Conservation (phyloP, 2,888 invertebrate genomes). For the Myopa testacea region DNA sequence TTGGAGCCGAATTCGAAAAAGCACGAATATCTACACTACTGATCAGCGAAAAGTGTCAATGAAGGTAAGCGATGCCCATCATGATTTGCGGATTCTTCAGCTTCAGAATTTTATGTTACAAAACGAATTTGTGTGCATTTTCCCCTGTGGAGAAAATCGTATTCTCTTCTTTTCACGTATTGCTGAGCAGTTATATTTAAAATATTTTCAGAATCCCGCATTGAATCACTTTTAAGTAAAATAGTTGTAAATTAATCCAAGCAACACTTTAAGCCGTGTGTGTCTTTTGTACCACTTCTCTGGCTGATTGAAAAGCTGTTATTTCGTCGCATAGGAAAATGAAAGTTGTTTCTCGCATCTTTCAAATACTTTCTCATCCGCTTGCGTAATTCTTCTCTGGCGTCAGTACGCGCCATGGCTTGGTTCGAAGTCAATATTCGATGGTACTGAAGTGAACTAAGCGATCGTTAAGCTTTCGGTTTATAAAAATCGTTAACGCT, state of each 20-base stretch:
- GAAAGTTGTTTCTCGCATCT: not conserved
- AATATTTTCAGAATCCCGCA: too few species aligned
- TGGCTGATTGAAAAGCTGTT: too few species aligned
- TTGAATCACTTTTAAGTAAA: too few species aligned
- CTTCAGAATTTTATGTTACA: not conserved
- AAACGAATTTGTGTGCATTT: not conserved
- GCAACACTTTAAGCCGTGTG: too few species aligned
- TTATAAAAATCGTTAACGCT: not conserved
- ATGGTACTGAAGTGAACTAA: not conserved
- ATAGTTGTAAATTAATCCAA: too few species aligned
- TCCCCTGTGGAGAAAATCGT: not conserved
- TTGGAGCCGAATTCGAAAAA: not conserved
- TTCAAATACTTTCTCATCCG: not conserved
- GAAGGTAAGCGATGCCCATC: constrained; percentile 46
- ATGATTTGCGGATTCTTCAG: not conserved
- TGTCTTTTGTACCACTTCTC: too few species aligned
- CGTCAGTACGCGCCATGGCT: too few species aligned
- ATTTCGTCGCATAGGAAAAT: not conserved
- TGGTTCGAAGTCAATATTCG: not conserved
- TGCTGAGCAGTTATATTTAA: not conserved
- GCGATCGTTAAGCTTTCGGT: not conserved
- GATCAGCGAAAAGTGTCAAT: constrained; percentile 35
- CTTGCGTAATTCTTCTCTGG: not conserved
- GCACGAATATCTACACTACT: not conserved
- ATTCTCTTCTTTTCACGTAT: not conserved